Percentiles rank a stretch among this genome's conserved stretches.
These are phyloP conservation scores for Lophochroa leadbeateri DNA, from an alignment of 2,113 vertebrate species.

Conservation along the genomic window DNA sequence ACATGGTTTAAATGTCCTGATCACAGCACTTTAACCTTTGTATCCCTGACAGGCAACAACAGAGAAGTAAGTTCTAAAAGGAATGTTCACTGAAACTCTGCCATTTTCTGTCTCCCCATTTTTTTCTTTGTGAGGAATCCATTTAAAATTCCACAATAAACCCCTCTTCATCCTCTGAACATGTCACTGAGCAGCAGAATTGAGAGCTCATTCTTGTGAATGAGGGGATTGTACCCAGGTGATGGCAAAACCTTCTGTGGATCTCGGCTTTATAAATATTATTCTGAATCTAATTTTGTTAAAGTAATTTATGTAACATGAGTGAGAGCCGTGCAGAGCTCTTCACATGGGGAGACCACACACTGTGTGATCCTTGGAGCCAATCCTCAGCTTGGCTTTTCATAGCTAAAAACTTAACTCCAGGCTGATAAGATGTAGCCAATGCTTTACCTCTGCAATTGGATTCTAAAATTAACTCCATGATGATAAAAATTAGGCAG, in stretches of 20 bases:
- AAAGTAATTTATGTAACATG: constrained; percentile 27
- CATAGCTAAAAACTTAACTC: constrained; percentile 39
- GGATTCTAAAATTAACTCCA: constrained; percentile 8
- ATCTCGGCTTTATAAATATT: constrained; percentile 44
- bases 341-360: constrained; percentile 18
- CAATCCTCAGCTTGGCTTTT: constrained; percentile 10
- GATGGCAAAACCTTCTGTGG: constrained; percentile 12
- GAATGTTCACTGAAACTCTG: neutral
- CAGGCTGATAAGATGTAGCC: neutral
- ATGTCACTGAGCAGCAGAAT: constrained; percentile 23
- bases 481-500: constrained; percentile 6
- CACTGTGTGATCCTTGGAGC: constrained; percentile 29
- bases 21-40: neutral
- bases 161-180: constrained; percentile 1
- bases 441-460: neutral
- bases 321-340: constrained; percentile 11
- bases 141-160: neutral
- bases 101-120: neutral
- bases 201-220: constrained; percentile 27
- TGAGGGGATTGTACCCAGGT: constrained; percentile 40
- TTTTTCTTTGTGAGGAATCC: neutral
- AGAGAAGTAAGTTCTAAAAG: neutral
- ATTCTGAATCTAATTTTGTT: constrained; percentile 38
- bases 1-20: neutral
- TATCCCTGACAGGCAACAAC: neutral